These are phyloP conservation scores for Gobius niger DNA, from an alignment of 2,113 vertebrate genomes.

Conservation along the genomic window DNA sequence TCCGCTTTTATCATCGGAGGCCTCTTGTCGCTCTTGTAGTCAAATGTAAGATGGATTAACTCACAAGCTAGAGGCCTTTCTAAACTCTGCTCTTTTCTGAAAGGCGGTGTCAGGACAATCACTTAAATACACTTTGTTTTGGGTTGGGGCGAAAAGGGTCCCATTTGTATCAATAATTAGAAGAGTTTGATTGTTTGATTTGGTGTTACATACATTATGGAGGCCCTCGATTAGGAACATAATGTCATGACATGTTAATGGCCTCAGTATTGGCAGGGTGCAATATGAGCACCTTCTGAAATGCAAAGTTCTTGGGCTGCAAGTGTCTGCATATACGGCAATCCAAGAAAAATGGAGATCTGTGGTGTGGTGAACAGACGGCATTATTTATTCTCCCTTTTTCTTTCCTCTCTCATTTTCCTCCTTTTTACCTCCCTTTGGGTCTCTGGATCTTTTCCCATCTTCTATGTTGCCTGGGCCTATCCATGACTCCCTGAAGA, in stretches of 20 bases:
- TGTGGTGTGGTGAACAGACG: conserved; percentile 56
- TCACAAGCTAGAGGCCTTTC: too few relatives aligned
- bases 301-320: conserved; percentile 66
- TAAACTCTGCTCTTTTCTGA: too few relatives aligned
- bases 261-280: conserved; percentile 56
- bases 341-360: conserved; percentile 52
- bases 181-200: conserved; percentile 51
- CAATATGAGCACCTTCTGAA: conserved; percentile 67
- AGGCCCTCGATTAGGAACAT: conserved; percentile 67
- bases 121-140: too few relatives aligned
- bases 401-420: conserved; percentile 48
- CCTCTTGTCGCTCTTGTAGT: too few relatives aligned
- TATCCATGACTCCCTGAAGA: conserved; percentile 63
- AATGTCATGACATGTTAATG: conserved; percentile 76
- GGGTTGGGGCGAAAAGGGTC: too few relatives aligned
- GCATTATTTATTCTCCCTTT: conserved; percentile 73
- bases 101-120: too few relatives aligned
- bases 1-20: too few relatives aligned
- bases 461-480: conserved; percentile 62
- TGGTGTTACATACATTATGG: conserved; percentile 61
- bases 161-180: neutral
- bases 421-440: conserved; percentile 60
- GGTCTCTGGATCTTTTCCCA: conserved; percentile 64
- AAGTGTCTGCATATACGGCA: conserved; percentile 41
- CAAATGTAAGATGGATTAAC: too few relatives aligned